Evolutionary conservation across 2,888 invertebrate genomes (phyloP), one percentile per base, ranked within the genome.

Genomic region (Leptarthrus brevirostris): DNA sequence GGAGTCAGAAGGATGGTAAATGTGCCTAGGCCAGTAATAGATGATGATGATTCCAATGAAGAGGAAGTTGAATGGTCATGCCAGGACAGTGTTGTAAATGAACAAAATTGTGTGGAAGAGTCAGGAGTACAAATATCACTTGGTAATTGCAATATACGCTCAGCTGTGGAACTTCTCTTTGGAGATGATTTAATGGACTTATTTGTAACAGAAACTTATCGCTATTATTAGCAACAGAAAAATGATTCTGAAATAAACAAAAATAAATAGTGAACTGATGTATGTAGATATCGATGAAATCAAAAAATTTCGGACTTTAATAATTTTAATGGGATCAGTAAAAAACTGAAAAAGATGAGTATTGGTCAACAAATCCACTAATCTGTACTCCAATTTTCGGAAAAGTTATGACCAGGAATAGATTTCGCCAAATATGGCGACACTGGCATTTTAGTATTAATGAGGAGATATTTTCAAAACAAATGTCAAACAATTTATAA

Each of bases 311-410:
- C 22, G 18, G 53, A 22, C 53, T 12, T 53, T 53, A 53, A 53
- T 53, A 53, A 20, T 56, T 56, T 56, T 56, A 56, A 56, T 56
- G 56, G 12, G n/a, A 56, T 26, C n/a, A 56, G 30, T 26, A 56
- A 56, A 30, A 56, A 56, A 56, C 2, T 56, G n/a, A 26, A 26
- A 56, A 56, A 26, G 56, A 30, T 56, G 56, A 56, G 56, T 30
- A 34, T 16, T 56, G 56, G 30, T 56, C 56, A 56, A 26, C n/a
- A 24, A 56, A n/a, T n/a, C n/a, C n/a, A n/a, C n/a, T n/a, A n/a
- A n/a, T n/a, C n/a, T n/a, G n/a, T n/a, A n/a, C n/a, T 56, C 56
- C 56, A 56, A 16, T 56, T 20, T 20, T 58, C 26, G 56, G 53
- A 56, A 30, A 56, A 56, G 30, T 5, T 3, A 30, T 56, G n/a